Percentiles rank a stretch among this genome's conserved stretches.
Conservation (phyloP, 2,113 vertebrate species). For the Psilopogon haemacephalus region DNA sequence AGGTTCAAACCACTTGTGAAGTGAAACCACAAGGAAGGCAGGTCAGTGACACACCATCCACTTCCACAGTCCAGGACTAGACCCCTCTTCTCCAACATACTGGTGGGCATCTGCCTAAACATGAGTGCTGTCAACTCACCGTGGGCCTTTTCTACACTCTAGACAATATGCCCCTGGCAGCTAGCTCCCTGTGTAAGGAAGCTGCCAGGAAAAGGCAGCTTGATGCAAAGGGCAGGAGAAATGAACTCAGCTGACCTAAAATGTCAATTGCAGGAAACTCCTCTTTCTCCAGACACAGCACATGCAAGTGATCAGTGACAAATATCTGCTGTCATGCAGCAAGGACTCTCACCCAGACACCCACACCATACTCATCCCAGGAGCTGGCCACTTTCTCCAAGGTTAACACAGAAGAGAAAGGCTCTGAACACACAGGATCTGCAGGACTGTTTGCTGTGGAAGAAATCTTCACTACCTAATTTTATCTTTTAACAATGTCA, state of each 20-base stretch:
- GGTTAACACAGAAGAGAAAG: neutral
- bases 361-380: neutral
- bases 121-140: neutral
- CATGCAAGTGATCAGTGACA: neutral
- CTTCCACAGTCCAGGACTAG: rapidly evolving
- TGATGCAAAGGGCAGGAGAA: neutral
- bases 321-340: neutral
- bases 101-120: neutral
- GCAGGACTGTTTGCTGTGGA: neutral
- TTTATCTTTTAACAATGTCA: neutral
- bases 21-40: neutral
- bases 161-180: neutral
- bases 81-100: neutral
- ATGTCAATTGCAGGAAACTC: neutral
- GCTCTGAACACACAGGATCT: neutral
- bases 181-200: neutral
- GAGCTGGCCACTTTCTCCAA: neutral
- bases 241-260: neutral
- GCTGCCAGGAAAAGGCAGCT: neutral
- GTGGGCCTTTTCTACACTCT: rapidly evolving
- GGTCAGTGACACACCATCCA: neutral
- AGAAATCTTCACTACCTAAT: neutral
- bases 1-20: neutral
- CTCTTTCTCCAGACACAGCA: neutral
- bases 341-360: neutral